Percentiles rank a stretch among this genome's conserved stretches.
Evolutionary conservation across 2,113 vertebrate genomes (phyloP).

Genomic region (Campylomormyrus tamandua): DNA sequence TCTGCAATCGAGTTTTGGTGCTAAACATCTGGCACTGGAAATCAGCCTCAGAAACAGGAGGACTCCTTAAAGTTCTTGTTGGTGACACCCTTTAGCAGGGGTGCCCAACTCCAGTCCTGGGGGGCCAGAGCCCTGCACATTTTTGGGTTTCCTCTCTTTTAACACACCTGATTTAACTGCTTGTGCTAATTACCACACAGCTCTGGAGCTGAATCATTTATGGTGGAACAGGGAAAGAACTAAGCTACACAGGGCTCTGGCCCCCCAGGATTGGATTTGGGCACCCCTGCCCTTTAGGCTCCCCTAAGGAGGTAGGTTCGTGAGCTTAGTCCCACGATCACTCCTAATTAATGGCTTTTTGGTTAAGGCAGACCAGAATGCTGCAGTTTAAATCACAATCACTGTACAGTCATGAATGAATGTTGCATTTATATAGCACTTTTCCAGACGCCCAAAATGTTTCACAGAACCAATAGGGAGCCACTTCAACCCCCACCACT

Average conservation of each 20-base stretch:
- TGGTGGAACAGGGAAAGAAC: too few species aligned
- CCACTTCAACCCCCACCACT: too few species aligned
- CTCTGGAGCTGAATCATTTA: too few species aligned
- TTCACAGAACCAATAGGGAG: too few species aligned
- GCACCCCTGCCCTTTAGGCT: background rate
- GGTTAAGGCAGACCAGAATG: background rate
- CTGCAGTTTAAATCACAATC: background rate
- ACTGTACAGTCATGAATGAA: background rate
- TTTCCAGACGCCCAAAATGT: too few species aligned
- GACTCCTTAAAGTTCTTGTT: background rate
- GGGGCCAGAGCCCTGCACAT: too few species aligned
- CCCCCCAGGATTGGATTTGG: too few species aligned
- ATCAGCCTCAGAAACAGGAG: background rate
- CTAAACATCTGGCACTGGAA: background rate
- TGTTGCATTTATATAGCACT: background rate
- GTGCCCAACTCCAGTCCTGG: too few species aligned
- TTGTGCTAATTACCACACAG: too few species aligned
- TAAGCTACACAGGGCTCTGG: too few species aligned
- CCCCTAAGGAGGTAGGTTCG: background rate
- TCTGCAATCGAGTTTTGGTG: background rate
- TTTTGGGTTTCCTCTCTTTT: too few species aligned
- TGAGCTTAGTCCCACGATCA: background rate
- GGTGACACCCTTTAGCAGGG: background rate
- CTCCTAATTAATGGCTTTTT: background rate
- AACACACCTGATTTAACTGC: too few species aligned